phyloP scores from a whole-genome alignment of 2,797 vertebrate genomes.

The Buphagus erythrorhynchus region DNA sequence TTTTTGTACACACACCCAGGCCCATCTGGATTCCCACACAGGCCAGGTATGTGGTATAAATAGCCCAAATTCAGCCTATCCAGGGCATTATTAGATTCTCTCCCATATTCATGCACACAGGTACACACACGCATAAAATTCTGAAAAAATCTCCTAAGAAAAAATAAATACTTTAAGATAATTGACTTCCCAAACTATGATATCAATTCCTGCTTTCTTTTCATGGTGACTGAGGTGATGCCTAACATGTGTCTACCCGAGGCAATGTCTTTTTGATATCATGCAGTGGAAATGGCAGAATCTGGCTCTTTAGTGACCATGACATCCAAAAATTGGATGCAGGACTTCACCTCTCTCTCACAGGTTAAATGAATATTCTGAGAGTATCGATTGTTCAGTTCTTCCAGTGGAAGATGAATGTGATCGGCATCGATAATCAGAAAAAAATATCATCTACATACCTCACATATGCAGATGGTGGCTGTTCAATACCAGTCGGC shows the following conservation, averaged over 20 bases:
- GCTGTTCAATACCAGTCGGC: not conserved
- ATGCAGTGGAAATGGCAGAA: slow-evolving; percentile 22
- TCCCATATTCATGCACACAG: not conserved
- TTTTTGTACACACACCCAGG: not conserved
- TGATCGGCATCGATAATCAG: slow-evolving; percentile 54
- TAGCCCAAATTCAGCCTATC: not conserved
- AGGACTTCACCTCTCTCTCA: slow-evolving; percentile 54
- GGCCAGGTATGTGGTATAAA: not conserved
- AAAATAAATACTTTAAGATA: not conserved
- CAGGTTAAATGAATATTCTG: slow-evolving; percentile 65
- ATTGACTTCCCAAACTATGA: not conserved
- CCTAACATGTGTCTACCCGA: not conserved
- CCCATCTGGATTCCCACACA: not conserved
- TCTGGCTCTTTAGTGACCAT: slow-evolving; percentile 46
- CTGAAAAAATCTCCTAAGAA: not conserved
- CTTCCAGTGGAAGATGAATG: slow-evolving; percentile 55
- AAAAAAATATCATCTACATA: slow-evolving; percentile 40
- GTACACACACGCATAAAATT: not conserved
- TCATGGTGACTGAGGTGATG: not conserved
- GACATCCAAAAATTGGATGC: slow-evolving; percentile 51
- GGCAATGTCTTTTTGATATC: not conserved
- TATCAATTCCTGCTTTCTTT: not conserved
- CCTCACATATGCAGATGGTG: slow-evolving; percentile 6
- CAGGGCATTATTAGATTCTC: fast-evolving
- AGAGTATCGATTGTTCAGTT: slow-evolving; percentile 43